Percentiles rank a stretch among this genome's conserved stretches.
These are phyloP conservation scores for Epiblema foenella DNA, from an alignment of 2,888 invertebrate genomes.

Conservation along the genomic window DNA sequence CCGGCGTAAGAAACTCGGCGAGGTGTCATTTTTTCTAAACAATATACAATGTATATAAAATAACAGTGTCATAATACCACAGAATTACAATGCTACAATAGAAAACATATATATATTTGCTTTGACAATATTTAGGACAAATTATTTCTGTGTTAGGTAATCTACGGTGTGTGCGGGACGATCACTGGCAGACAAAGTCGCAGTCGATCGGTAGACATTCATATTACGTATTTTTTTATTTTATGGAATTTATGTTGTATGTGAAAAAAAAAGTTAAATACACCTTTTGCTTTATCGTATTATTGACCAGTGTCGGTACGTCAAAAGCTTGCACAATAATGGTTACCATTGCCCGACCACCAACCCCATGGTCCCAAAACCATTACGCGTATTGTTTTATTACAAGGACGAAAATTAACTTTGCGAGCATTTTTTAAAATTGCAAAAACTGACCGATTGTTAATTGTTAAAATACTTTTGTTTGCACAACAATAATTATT, in stretches of 20 bases:
- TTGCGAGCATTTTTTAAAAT: slow-evolving; percentile 62
- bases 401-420: slow-evolving; percentile 48
- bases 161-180: too few relatives aligned
- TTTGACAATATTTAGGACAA: too few relatives aligned
- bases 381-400: slow-evolving; percentile 43
- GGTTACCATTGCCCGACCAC: slow-evolving; percentile 41
- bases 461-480: slow-evolving; percentile 47
- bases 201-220: too few relatives aligned
- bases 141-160: too few relatives aligned
- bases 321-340: slow-evolving; percentile 42
- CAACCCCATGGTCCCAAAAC: slow-evolving; percentile 42
- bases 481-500: slow-evolving; percentile 67
- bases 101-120: too few relatives aligned
- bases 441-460: slow-evolving; percentile 72
- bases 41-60: too few relatives aligned
- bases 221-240: not conserved
- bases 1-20: too few relatives aligned
- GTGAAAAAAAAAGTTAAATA: not conserved
- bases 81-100: too few relatives aligned
- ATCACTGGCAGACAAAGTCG: too few relatives aligned
- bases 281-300: not conserved
- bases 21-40: too few relatives aligned
- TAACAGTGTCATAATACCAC: too few relatives aligned
- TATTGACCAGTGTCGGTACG: slow-evolving; percentile 25
- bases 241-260: not conserved